Base-by-base conservation (phyloP, 2,888 invertebrate species). In the Rhaphigaster nebulosa region DNA sequence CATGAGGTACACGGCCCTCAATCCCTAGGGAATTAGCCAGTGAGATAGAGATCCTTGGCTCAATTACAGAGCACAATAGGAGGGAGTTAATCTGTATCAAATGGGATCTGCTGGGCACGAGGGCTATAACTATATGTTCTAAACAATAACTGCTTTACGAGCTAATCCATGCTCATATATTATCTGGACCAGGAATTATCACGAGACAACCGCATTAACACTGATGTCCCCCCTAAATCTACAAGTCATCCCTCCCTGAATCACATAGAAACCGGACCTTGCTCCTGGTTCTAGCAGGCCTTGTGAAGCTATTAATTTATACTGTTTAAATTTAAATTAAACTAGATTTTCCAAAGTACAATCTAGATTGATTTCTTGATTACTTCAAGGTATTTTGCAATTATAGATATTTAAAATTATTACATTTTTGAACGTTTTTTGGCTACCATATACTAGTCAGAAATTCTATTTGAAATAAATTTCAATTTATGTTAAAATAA, bases 121-220 rank as follows among this genome's bases (percentile, higher is more conserved):
- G 2, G 41, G 23, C 41, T 18, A 84, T 45, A 84, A 84, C 84
- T 84, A 45, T 84, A 84, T 84, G 84, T n/a, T 29, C 45, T 84
- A 84, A 45, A 84, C 84, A 84, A 84, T 84, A 84, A 84, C 84
- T 84, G 18, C 45, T 84, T 84, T 84, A 84, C 45, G 84, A 45
- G 45, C 84, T 84, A 84, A 84, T 84, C 84, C 84, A 1, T 45
- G 45, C 45, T 50, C 41, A 15, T 45, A 84, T 15, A 45, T 84
- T n/a, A 84, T 50, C 84, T 26, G 45, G 38, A 38, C 34, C 80
- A 18, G 80, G 41, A 38, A 80, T 80, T 80, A 80, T 80, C 80
- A 80, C 20, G 84, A 50, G 26, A 26, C 84, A 10, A 45, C 45
- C 45, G 84, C 45, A 84, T 84, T 84, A 84, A 45, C 84, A 84